Base-by-base conservation (phyloP, 2,113 vertebrate species). In the Corydoras sp. region DNA sequence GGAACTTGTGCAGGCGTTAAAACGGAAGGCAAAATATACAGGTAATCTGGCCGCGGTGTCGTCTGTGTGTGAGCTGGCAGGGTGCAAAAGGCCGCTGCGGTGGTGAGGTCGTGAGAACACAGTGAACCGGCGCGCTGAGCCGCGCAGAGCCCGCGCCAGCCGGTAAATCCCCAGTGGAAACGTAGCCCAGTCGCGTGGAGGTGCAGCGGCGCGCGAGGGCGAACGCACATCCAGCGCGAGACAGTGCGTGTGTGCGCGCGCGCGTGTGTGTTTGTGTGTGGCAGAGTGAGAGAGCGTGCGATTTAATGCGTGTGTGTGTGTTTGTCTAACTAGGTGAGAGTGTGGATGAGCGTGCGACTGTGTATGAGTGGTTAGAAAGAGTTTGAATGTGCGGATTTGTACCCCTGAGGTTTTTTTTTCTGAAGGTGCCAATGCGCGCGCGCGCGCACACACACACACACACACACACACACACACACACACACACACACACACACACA, bases 101-200 rank as follows among this genome's bases (percentile, higher is more conserved):
- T 86, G 85, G 83, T 84, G 88, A 92, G 90, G 92, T 91, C 91
- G 91, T 92, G 91, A 92, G 91, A 92, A 92, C 88, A 68, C 76
- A 85, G 87, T 86, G 88, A 87, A 89, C 89, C 83, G 86, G 86
- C 86, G 86, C 74, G 89, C 84, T 87, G 91, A 43, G 35, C 35
- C 81, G 88, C 88, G 83, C 84, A 88, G 92, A 90, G 89, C 76
- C 77, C 12, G 83, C 68, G 92, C 91, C 91, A 92, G 84, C 69
- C 84, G 83, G 87, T 87, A 89, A 90, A 89, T 90, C 89, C 89
- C 89, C 18, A 24, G 18, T 24, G 18, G 18, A 24, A 24, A 24
- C 87, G 78, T 77, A 73, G 78, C 77, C 77, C 72, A 75, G 76
- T 78, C 83, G 77, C 76, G 81, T 77, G 70, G 86, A 88, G 83